phyloP scores from a whole-genome alignment of 2,113 vertebrate species.

The Amblyornis subalaris region DNA sequence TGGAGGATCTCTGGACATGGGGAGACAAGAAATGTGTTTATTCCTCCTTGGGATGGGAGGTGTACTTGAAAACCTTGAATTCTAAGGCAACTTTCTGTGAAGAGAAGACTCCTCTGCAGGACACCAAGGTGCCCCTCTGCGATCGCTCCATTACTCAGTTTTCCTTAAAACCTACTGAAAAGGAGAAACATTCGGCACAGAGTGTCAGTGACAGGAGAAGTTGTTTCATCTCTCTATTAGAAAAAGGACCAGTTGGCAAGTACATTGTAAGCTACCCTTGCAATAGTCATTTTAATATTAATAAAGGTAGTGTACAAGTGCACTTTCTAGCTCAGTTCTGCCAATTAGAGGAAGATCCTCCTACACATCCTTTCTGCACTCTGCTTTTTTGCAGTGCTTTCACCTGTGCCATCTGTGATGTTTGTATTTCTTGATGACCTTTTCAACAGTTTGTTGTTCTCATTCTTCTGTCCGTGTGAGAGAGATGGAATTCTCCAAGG shows the following conservation, averaged over 20 bases:
- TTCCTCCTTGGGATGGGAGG: not conserved
- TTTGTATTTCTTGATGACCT: conserved; percentile 54
- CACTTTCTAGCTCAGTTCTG: not conserved
- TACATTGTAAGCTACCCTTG: not conserved
- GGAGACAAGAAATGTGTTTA: not conserved
- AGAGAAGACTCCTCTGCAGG: not conserved
- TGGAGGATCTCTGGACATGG: not conserved
- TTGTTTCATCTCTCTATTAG: not conserved
- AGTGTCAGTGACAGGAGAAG: not conserved
- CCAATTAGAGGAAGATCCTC: conserved; percentile 41
- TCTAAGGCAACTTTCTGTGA: not conserved
- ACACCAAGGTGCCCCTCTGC: not conserved
- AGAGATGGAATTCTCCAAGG: conserved; percentile 40
- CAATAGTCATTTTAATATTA: conserved; percentile 52
- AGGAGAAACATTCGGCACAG: not conserved
- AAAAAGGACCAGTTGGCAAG: conserved; percentile 19
- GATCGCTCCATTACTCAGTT: not conserved
- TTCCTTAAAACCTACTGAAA: not conserved
- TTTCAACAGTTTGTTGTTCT: conserved; percentile 60
- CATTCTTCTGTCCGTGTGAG: conserved; percentile 34
- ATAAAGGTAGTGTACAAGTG: conserved; percentile 5
- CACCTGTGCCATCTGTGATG: conserved; percentile 59
- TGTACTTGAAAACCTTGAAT: not conserved
- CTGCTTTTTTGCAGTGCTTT: conserved; percentile 31
- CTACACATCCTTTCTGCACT: not conserved